phyloP scores from a whole-genome alignment of 1,140 invertebrate genomes.

The Battus philenor region DNA sequence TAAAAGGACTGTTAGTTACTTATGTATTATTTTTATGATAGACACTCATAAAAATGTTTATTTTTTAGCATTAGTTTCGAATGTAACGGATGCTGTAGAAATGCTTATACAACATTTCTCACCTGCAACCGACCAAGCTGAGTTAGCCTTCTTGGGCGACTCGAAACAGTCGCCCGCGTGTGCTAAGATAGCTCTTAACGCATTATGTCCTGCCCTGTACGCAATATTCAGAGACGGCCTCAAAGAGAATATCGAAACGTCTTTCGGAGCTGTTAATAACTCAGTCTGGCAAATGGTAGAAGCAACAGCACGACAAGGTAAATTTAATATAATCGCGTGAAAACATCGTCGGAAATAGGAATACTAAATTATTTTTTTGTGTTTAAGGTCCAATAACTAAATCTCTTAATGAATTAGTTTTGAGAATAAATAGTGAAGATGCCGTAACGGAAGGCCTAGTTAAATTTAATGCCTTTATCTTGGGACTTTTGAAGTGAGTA shows the following conservation, averaged over 20 bases:
- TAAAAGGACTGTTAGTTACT: too few relatives aligned
- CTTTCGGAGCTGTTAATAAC: constrained; percentile 90
- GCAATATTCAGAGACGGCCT: constrained; percentile 89
- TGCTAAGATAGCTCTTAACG: constrained; percentile 83
- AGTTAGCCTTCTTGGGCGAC: constrained; percentile 75
- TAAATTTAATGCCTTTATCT: constrained; percentile 93
- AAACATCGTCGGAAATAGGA: neutral
- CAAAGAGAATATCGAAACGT: constrained; percentile 86
- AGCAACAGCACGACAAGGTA: constrained; percentile 90
- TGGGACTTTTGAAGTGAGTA: constrained; percentile 91
- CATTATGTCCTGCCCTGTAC: constrained; percentile 89
- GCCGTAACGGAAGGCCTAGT: constrained; percentile 89
- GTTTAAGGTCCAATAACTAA: constrained; percentile 84
- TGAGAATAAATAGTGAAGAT: constrained; percentile 90
- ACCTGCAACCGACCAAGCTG: constrained; percentile 75
- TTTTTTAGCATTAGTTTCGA: constrained; percentile 78
- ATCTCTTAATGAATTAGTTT: constrained; percentile 90
- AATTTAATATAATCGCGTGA: neutral
- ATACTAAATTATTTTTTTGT: neutral
- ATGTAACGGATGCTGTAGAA: constrained; percentile 81
- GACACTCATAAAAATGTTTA: neutral
- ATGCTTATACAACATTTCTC: constrained; percentile 79
- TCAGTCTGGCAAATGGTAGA: constrained; percentile 94
- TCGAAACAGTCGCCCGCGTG: constrained; percentile 78
- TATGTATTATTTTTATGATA: too few relatives aligned